Percentiles rank a stretch among this genome's conserved stretches.
These are phyloP conservation scores for Aurelia aurita complex sp. Pacific DNA, from an alignment of 30 jellyfish, hydroid and myxozoan species.

Conservation along the genomic window DNA sequence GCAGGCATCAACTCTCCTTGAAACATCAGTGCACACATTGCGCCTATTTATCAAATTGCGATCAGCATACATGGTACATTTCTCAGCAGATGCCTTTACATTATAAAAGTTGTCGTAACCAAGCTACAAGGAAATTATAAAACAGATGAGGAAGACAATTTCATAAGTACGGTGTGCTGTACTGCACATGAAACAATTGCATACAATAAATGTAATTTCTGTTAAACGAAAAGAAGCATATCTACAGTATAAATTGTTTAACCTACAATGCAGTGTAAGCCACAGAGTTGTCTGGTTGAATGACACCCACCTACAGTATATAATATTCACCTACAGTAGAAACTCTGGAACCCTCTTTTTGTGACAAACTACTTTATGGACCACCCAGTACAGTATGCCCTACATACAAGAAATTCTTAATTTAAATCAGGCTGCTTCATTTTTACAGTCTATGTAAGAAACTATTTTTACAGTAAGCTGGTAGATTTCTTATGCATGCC, in stretches of 20 bases:
- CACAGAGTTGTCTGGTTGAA: background rate
- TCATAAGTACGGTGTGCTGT: background rate
- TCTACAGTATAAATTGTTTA: background rate
- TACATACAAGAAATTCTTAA: too few species aligned
- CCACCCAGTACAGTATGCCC: background rate
- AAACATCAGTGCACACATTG: constrained; percentile 1
- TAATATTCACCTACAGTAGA: background rate
- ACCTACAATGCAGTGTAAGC: background rate
- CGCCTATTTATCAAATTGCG: constrained; percentile 5
- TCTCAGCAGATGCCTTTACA: constrained; percentile 2
- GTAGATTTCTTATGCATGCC: too few species aligned
- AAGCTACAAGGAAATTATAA: background rate
- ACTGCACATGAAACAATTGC: background rate
- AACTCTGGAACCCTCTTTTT: background rate
- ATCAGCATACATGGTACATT: background rate
- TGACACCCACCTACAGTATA: background rate
- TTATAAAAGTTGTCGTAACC: constrained; percentile 1
- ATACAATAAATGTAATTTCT: background rate
- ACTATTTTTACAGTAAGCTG: too few species aligned
- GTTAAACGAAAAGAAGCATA: background rate
- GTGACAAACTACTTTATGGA: background rate
- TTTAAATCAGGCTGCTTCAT: too few species aligned
- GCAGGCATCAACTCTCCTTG: constrained; percentile 6
- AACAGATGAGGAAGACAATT: background rate
- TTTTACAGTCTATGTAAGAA: too few species aligned